Base-by-base conservation (phyloP, 2,113 vertebrate genomes). In the Dasyurus viverrinus region DNA sequence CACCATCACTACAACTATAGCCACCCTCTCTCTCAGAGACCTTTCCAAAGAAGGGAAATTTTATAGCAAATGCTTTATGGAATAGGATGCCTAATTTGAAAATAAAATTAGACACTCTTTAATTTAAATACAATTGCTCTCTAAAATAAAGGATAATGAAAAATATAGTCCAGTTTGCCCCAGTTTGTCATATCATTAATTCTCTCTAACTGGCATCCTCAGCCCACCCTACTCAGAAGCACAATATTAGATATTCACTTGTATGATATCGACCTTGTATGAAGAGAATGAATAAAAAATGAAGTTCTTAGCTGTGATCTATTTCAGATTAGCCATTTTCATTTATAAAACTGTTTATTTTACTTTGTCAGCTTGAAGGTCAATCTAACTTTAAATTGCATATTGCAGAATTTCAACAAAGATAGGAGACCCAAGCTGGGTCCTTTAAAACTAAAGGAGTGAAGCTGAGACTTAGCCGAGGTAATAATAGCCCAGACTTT, bases 231-330 rank as follows among this genome's bases (percentile, higher is more conserved):
- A 96, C 96, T 98, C 96, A 96, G 97, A 98, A 97, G 97, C 76
- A 97, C 92, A 98, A 96, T 97, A 98, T 98, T 98, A 98, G 97
- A 97, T 94, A 98, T 98, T 98, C 98, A 95, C 97, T 98, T 97
- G 97, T 97, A 97, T 98, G 98, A 98, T 98, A 98, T 96, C 98
- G 98, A 97, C 97, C 96, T 98, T 98, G 98, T 98, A 98, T 98
- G 98, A 98, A 98, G 95, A 98, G 96, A 98, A 99, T 98, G 96
- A 99, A 99, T 98, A 98, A 98, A 98, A 98, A 99, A 98, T 99
- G 98, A 98, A 98, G 97, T 97, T 98, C 96, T 98, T 98, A 97
- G 96, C 97, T 97, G 93, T 97, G 97, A 98, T 98, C 97, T 98
- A 98, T 98, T 98, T 97, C 98, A 93, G 16, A 97, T 97, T 98